Evolutionary conservation across 2,797 vertebrate genomes (phyloP), one percentile per base, ranked within the genome.

Genomic region (Distichodus sexfasciatus): DNA sequence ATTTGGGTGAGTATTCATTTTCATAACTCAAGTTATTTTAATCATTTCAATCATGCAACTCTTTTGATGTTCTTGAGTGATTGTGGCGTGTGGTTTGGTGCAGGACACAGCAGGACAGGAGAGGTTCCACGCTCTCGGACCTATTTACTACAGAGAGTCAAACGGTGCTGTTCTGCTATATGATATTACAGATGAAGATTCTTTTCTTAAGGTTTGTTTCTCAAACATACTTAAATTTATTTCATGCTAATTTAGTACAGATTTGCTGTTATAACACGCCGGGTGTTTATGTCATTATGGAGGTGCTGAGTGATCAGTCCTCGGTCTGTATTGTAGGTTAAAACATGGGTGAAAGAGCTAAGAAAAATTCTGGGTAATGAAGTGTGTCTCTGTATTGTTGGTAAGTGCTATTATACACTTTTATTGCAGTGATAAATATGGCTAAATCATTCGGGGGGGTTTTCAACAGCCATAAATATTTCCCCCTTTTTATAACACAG

Each of bases 341-440:
- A 98, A 93, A 98, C 94, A 84, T 98, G 96, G 96, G 96, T 98
- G 75, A 98, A 97, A 79, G 96, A 98, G 84, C 84, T 98, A 88
- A 91, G 96, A 82, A 98, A 98, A 94, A 98, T 98, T 96, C 87
- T 98, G 92, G 96, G 96, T 75, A 98, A 97, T 76, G 96, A 98
- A 81, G 98, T 98, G 79, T 98, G 95, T 94, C 93, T 98, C 87
- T 98, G 96, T 95, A 98, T 98, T 92, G 95, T 98, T 89, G 96
- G 96, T 98, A 87, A 92, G 95, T 89, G 41, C 70, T 15, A 15
- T n/a, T n/a, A n/a, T n/a, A n/a, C n/a, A n/a, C n/a, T n/a, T n/a
- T n/a, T n/a, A n/a, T n/a, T n/a, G n/a, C n/a, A n/a, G n/a, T n/a
- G n/a, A n/a, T n/a, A n/a, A n/a, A n/a, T n/a, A n/a, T n/a, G n/a